Conservation (phyloP, 2,113 vertebrate species). For the Cepphus grylle region DNA sequence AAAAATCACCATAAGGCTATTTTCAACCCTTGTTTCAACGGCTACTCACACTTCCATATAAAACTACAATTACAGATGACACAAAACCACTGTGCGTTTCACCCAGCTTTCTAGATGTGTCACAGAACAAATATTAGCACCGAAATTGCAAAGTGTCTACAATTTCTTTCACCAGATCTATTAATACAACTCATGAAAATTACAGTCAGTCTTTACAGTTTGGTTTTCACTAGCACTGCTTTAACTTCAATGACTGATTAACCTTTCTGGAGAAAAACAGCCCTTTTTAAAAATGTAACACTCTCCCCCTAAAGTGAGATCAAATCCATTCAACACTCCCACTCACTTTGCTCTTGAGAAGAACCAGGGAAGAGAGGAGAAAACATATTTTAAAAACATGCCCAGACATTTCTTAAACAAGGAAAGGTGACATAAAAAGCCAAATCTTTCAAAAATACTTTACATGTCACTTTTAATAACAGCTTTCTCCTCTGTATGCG, state of each 20-base stretch:
- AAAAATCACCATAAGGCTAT: background rate
- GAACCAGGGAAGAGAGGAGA: background rate
- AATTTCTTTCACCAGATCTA: background rate
- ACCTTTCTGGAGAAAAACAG: background rate
- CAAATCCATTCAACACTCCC: conserved; percentile 28
- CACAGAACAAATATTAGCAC: background rate
- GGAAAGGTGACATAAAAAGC: conserved; percentile 10
- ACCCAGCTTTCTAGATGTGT: background rate
- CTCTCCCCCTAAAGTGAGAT: conserved; percentile 31
- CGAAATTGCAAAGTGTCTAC: background rate
- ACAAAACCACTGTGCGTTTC: background rate
- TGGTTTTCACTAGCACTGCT: background rate
- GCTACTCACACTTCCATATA: background rate
- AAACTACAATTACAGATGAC: background rate
- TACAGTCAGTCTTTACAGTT: background rate
- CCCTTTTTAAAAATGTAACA: conserved; percentile 15
- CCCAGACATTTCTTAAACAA: background rate
- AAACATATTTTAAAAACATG: conserved; percentile 1
- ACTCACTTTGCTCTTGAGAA: conserved; percentile 5
- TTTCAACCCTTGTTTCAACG: background rate
- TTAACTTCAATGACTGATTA: conserved; percentile 27
- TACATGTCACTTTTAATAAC: background rate
- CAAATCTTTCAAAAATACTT: background rate
- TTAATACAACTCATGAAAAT: background rate
- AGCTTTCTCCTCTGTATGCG: background rate